Evolutionary conservation across 2,888 invertebrate species (phyloP), one percentile per base, ranked within the genome.

Genomic region (Hylaea fasciaria): DNA sequence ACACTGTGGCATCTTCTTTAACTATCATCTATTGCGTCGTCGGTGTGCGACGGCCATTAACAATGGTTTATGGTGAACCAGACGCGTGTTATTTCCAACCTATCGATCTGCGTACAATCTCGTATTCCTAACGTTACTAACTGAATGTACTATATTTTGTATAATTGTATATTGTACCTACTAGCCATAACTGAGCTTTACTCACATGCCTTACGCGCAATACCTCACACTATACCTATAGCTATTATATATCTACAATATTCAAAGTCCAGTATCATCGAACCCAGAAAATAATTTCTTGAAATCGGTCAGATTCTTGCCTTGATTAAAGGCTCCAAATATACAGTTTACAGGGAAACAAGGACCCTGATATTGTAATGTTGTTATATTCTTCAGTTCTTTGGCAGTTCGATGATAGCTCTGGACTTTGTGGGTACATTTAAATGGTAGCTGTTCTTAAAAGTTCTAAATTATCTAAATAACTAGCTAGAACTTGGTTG

Each of bases 131-230:
- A 65, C 65, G 41, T 51, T 32, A 58, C 51, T 59, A 59, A 65
- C 54, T 68, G 57, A 64, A 60, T 46, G 57, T 67, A 71, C 52
- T 57, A 58, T 77, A 80, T 78, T 80, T 80, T 77, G 69, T 79
- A 77, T 72, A 63, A 71, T 41, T 16, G 9, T 70, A 57, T 72
- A 69, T n/a, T n/a, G n/a, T n/a, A n/a, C n/a, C 60, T 73, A 62
- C 60, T 73, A 70, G 71, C 73, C 72, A 78, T 80, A 73, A 66
- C 61, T 64, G 57, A 80, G 80, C 81, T 81, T 78, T 72, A 82
- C 64, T 70, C 73, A 69, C 75, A 66, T 68, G 83, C 83, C 82
- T 83, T 81, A 76, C 47, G 65, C 73, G 70, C 76, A 73, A 77
- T 83, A 83, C 83, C 83, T 83, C 83, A 81, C 81, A 68, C 35